Evolutionary conservation across 2,888 invertebrate genomes (phyloP), one percentile per base, ranked within the genome.

Genomic region (Phasia obesa): DNA sequence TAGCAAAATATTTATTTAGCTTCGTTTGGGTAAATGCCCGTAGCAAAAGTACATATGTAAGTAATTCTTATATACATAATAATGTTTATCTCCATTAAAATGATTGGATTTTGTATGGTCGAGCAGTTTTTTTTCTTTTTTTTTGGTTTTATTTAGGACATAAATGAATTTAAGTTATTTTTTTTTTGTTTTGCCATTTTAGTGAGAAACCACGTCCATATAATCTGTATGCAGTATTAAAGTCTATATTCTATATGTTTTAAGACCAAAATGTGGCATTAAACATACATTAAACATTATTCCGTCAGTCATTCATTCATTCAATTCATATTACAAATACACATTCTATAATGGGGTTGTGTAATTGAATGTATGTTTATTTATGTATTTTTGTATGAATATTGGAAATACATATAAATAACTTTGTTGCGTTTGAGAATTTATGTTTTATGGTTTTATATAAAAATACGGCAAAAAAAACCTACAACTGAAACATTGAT

Each of bases 201-300:
- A 25, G n/a, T 11, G 25, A 17, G 13, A 27, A 51, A 9, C 15
- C 27, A 69, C 60, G 23, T 69, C 31, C 15, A n/a, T 27, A 42
- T 23, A 51, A 44, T 53, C 13, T 17, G 2, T 62, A n/a, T 62
- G 42, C 21, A 11, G 21, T 17, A 67, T 67, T 59, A 19, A 19
- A 51, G 59, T 42, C 23, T 21, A 51, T 60, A 35, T 59, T 59
- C 11, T 51, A 13, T 21, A 23, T 25, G 55, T 51, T 21, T 31
- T 35, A 23, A 42, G 13, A 42, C 15, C 55, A 57, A 62, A 82
- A 69, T 77, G 38, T 62, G 67, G 55, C 49, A 69, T 77, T 81
- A 81, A 77, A 69, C 62, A 67, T 62, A 69, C 81, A 82, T 82
- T 73, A 65, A 82, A 82, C 69, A 81, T 73, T 62, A 82, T 77